Base-by-base conservation (phyloP, 2,888 invertebrate species). In the Drosophila pseudotalamancana region DNA sequence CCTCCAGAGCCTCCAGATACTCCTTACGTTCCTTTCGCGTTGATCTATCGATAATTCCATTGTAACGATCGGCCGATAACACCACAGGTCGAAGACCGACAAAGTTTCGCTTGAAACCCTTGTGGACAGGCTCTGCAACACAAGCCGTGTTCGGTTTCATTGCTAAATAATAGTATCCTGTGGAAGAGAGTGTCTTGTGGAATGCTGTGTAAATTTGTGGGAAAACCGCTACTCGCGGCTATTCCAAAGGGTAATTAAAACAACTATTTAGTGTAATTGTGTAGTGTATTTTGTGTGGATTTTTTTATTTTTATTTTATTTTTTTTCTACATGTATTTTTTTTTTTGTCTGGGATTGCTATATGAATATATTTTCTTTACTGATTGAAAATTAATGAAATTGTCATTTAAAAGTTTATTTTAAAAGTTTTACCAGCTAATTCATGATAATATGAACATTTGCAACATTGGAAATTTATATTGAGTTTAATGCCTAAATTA, bases 1-100 rank as follows among this genome's bases (percentile, higher is more conserved):
- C 83, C 32, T 72, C 66, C 0, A 69, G 12, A 0, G 54, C 59
- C 4, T 43, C 59, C 46, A 59, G 2, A 1, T 40, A 21, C 4
- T 62, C 50, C 2, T 34, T 42, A 4, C 42, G 49, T 4, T 66
- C 46, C 5, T 60, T 48, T 31, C 63, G 67, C 0, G 29, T 29
- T 0, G 87, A 39, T 2, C 74, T 51, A 0, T 51, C 49, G 9
- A 72, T 1, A 4, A 84, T 82, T 4, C 48, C 64, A 8, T 74
- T 60, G 18, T 49, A 77, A 1, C 74, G 67, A 4, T 72, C 68
- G 3, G 69, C 53, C 1, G 83, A 87, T 6, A 84, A 14, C 1
- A 84, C 72, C 1, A 79, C 77, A 0, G 83, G 83, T 5, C 31
- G 37, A 0, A 11, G 6, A 0, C 21, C 48, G 0, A 6, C 4